A percentile compares a stretch with the other conserved stretches of the same genome.
These are phyloP conservation scores for Parapristionchus giblindavisi DNA, from an alignment of 2,888 invertebrate genomes.

Conservation along the genomic window DNA sequence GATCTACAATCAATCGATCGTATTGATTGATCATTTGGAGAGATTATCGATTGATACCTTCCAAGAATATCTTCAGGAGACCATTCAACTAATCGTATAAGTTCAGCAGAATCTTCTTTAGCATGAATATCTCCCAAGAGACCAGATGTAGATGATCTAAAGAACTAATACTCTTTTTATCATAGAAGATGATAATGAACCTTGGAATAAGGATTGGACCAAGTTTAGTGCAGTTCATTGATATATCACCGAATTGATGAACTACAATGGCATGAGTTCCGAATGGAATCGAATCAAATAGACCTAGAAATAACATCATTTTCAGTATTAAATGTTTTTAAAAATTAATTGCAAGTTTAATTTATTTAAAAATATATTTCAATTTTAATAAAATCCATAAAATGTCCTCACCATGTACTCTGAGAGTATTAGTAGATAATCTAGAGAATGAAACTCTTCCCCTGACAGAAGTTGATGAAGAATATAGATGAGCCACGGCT, in stretches of 20 bases:
- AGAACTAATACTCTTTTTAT: too few relatives aligned
- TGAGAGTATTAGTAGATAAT: conserved; percentile 39
- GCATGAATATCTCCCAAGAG: conserved; percentile 30
- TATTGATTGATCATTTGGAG: background rate
- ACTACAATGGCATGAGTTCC: conserved; percentile 52
- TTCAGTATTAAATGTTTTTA: too few relatives aligned
- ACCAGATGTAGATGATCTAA: conserved; percentile 34
- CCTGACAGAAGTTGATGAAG: conserved; percentile 38
- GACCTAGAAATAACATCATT: conserved; percentile 40
- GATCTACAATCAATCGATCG: conserved; percentile 1
- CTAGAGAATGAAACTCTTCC: conserved; percentile 50
- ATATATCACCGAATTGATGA: conserved; percentile 55
- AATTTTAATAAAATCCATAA: too few relatives aligned
- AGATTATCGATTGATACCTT: conserved; percentile 26
- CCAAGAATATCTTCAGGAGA: conserved; percentile 52
- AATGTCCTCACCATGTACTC: conserved; percentile 42
- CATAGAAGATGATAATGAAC: too few relatives aligned
- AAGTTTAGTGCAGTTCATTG: conserved; percentile 38
- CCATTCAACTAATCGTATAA: conserved; percentile 53
- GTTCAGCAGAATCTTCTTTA: conserved; percentile 32
- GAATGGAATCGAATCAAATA: conserved; percentile 42
- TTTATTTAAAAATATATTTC: too few relatives aligned
- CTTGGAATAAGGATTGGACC: conserved; percentile 31
- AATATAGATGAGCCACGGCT: conserved; percentile 48
- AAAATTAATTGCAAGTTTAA: too few relatives aligned